Evolutionary conservation across 2,797 vertebrate genomes (phyloP).

Genomic region (Nannoperca obscura): DNA sequence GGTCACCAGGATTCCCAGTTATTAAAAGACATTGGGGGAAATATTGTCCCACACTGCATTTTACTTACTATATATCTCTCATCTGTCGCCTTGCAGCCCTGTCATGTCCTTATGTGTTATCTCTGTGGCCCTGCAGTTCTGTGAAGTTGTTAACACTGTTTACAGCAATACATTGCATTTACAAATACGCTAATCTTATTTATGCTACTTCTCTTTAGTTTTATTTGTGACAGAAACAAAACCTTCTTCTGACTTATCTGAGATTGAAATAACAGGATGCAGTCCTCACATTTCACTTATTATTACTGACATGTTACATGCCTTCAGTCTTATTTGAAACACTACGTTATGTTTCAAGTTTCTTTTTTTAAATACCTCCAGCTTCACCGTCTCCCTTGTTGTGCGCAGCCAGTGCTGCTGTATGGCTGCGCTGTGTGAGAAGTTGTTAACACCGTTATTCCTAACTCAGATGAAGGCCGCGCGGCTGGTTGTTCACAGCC

Average conservation of each 20-base stretch:
- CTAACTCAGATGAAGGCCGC: slow-evolving; percentile 74
- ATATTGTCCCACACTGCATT: neutral
- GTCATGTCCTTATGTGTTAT: neutral
- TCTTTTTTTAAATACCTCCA: slow-evolving; percentile 32
- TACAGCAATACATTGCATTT: neutral
- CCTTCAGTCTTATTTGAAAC: slow-evolving; percentile 41
- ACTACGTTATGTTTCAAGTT: slow-evolving; percentile 21
- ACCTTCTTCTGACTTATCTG: neutral
- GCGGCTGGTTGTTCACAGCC: slow-evolving; percentile 69
- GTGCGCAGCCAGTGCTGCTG: slow-evolving; percentile 47
- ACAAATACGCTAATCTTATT: neutral
- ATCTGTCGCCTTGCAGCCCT: neutral
- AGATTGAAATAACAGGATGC: slow-evolving; percentile 4
- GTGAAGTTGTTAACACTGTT: neutral
- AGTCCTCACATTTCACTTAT: slow-evolving; percentile 11
- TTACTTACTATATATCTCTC: neutral
- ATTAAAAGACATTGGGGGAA: neutral
- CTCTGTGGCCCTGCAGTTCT: neutral
- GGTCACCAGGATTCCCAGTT: neutral
- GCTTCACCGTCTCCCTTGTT: slow-evolving; percentile 45
- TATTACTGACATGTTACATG: slow-evolving; percentile 22
- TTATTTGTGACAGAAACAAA: neutral
- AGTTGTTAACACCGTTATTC: slow-evolving; percentile 83
- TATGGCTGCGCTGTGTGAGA: slow-evolving; percentile 60
- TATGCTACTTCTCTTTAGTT: neutral